Conservation (phyloP, 2,113 vertebrate genomes). For the Tyto alba region DNA sequence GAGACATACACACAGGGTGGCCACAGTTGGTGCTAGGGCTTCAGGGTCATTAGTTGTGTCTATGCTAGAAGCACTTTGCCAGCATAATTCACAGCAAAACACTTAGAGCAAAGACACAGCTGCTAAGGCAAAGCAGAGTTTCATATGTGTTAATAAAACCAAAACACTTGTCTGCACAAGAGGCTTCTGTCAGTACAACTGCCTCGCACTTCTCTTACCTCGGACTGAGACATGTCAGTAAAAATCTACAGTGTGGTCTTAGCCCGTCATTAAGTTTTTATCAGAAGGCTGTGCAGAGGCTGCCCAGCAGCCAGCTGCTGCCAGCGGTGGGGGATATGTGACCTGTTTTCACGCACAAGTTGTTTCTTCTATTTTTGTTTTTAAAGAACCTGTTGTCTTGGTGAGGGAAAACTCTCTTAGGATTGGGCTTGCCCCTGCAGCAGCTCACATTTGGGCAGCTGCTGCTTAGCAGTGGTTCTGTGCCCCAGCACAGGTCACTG, state of each 20-base stretch:
- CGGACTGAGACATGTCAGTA: background rate
- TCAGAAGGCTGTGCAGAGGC: background rate
- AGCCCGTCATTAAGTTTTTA: background rate
- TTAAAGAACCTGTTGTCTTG: background rate
- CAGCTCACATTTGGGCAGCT: background rate
- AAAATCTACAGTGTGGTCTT: background rate
- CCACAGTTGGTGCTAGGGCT: background rate
- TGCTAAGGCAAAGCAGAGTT: background rate
- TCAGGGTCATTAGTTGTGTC: background rate
- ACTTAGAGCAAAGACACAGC: background rate
- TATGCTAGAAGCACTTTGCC: background rate
- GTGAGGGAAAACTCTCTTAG: background rate
- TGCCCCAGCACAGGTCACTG: background rate
- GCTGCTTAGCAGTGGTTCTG: background rate
- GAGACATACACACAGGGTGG: background rate
- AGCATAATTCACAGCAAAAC: background rate
- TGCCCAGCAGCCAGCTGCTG: background rate
- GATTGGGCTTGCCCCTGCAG: background rate
- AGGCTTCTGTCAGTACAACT: background rate
- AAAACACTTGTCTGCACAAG: background rate
- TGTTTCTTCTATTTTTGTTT: background rate
- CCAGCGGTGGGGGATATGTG: background rate
- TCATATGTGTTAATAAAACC: background rate
- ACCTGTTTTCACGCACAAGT: background rate
- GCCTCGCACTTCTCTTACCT: background rate